A percentile compares a stretch with the other conserved stretches of the same genome.
phyloP scores from a whole-genome alignment of 1,140 invertebrate genomes.

The Cheumatopsyche charites region DNA sequence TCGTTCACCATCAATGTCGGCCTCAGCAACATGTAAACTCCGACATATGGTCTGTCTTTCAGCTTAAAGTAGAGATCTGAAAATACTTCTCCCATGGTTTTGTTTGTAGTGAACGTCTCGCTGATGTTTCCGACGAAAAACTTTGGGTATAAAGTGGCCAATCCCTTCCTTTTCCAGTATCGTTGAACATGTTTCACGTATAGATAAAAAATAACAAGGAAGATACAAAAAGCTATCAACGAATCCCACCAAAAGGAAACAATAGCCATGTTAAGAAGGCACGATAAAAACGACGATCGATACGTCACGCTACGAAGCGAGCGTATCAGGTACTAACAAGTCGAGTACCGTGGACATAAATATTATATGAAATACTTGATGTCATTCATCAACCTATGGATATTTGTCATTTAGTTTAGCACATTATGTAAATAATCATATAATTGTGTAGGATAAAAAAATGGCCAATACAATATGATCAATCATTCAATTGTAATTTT shows the following conservation, averaged over 20 bases:
- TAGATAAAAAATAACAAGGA: neutral
- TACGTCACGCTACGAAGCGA: too few relatives aligned
- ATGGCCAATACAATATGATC: too few relatives aligned
- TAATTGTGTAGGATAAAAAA: too few relatives aligned
- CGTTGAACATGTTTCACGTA: neutral
- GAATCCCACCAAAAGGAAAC: conserved; percentile 39
- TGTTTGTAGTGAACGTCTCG: conserved; percentile 53
- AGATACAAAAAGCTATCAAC: neutral
- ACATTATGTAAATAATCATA: too few relatives aligned
- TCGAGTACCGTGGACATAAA: too few relatives aligned
- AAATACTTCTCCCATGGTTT: conserved; percentile 49
- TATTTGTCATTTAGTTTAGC: too few relatives aligned
- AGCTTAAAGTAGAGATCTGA: conserved; percentile 7
- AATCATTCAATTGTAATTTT: too few relatives aligned
- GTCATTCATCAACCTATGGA: too few relatives aligned
- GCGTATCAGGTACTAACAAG: too few relatives aligned
- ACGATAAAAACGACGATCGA: neutral
- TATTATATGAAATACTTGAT: too few relatives aligned
- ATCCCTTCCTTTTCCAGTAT: conserved; percentile 56
- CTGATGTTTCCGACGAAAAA: conserved; percentile 54
- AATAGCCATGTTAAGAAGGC: neutral
- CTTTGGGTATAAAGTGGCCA: conserved; percentile 51
- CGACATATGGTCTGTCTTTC: conserved; percentile 17
- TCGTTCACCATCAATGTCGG: conserved; percentile 62
- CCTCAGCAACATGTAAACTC: conserved; percentile 51